Evolutionary conservation across 1,140 invertebrate species (phyloP), one percentile per base, ranked within the genome.

Genomic region (Psilanteris sp.): DNA sequence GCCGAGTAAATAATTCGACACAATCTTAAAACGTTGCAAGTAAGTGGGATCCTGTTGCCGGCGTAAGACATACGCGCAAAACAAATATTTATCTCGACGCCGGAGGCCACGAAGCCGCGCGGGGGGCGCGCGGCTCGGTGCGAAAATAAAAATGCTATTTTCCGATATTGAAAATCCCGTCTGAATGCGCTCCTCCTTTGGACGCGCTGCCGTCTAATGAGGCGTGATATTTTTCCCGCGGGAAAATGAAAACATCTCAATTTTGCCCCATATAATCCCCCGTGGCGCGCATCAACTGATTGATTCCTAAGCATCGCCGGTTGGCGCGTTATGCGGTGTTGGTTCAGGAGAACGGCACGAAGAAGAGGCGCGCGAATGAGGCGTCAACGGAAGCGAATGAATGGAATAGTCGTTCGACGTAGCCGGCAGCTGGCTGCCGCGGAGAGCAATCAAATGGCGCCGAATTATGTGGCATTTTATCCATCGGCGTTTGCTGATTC

Each of bases 391-490:
- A 59, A 37, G 16, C 37, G 31, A 16, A 7, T 70, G 74, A 77
- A 71, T 68, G 67, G 55, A 59, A 44, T 24, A 22, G 61, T 22
- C 44, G 32, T 43, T 54, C 29, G 48, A 48, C 64, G 54, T 66
- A 64, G 67, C 62, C 59, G 68, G 59, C 72, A 67, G 72, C 52
- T 66, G 74, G 67, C 59, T 76, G 72, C 31, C 43, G 66, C 18
- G 5, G 18, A 37, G 37, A 79, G 83, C 81, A 81, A 83, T 83
- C 83, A 81, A 67, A 72, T 67, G 50, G 70, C 66, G 72, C 66
- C 66, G 81, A 77, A 83, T 84, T 82, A 83, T 84, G 78, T 82
- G 75, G 77, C 79, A 76, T 61, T 83, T 84, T 81, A 83, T 83
- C 55, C 48, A 55, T 68, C 71, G 55, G 46, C 62, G 57, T 79